phyloP scores from a whole-genome alignment of 2,113 vertebrate genomes.

The Ammodytes dubius region DNA sequence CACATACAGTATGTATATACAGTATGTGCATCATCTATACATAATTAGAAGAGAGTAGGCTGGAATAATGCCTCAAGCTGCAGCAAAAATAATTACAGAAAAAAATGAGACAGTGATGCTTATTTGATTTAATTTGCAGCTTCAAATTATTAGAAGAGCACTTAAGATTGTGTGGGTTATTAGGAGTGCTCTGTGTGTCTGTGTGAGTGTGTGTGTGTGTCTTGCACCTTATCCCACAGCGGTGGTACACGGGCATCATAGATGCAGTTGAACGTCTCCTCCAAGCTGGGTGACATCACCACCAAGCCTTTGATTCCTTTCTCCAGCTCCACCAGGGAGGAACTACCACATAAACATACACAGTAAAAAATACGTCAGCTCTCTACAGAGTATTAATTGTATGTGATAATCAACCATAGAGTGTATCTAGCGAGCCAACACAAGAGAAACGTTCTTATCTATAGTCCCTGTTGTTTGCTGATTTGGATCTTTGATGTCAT shows the following conservation, averaged over 20 bases:
- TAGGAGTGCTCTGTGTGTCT: conserved; percentile 1
- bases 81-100: neutral
- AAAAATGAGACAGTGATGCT: neutral
- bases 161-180: neutral
- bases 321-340: conserved; percentile 88
- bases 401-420: neutral
- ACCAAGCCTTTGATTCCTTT: conserved; percentile 91
- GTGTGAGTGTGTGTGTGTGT: conserved; percentile 35
- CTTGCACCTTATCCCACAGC: conserved; percentile 89
- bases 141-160: neutral
- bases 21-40: neutral
- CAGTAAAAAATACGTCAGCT: neutral
- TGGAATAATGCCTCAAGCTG: neutral
- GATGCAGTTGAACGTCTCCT: conserved; percentile 91
- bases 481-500: neutral
- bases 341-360: conserved; percentile 75
- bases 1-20: neutral
- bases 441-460: neutral
- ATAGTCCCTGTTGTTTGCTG: neutral
- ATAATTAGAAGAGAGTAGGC: neutral
- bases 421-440: neutral
- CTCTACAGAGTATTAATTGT: neutral
- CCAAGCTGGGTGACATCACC: conserved; percentile 91
- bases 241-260: conserved; percentile 89
- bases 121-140: neutral